Evolutionary conservation across 2,888 invertebrate species (phyloP).

Genomic region (Lithophane socia): DNA sequence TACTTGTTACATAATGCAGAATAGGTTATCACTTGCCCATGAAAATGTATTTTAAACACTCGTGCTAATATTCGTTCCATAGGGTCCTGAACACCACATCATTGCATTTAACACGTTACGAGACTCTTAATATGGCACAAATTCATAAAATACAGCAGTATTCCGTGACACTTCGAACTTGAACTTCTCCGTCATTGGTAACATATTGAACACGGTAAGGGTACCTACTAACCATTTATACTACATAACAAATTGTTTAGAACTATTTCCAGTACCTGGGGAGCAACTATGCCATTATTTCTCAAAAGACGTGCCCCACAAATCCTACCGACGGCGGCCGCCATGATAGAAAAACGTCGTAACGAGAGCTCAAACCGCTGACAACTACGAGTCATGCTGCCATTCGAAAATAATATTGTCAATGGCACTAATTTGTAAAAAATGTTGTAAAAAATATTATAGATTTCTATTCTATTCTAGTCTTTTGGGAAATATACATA

Average conservation of each 20-base stretch:
- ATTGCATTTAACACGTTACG: slow-evolving; percentile 66
- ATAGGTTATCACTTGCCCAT: slow-evolving; percentile 86
- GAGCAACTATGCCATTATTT: slow-evolving; percentile 92
- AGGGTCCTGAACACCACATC: slow-evolving; percentile 64
- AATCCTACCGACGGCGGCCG: slow-evolving; percentile 96
- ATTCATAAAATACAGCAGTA: slow-evolving; percentile 79
- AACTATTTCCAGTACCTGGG: slow-evolving; percentile 92
- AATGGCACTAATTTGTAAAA: slow-evolving; percentile 27
- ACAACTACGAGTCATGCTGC: slow-evolving; percentile 78
- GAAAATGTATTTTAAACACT: slow-evolving; percentile 71
- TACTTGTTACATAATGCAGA: slow-evolving; percentile 89
- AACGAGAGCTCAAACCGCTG: slow-evolving; percentile 84
- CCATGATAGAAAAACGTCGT: slow-evolving; percentile 94
- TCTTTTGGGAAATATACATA: not conserved
- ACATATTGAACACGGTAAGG: slow-evolving; percentile 70
- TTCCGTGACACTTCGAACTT: slow-evolving; percentile 73
- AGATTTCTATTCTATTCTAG: slow-evolving; percentile 11
- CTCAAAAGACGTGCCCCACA: slow-evolving; percentile 96
- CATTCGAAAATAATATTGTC: slow-evolving; percentile 68
- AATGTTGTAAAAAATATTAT: slow-evolving; percentile 2
- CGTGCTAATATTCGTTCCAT: slow-evolving; percentile 48
- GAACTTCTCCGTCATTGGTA: slow-evolving; percentile 69
- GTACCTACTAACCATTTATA: slow-evolving; percentile 67
- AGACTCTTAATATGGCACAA: slow-evolving; percentile 67
- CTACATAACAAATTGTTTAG: slow-evolving; percentile 71